A percentile compares a stretch with the other conserved stretches of the same genome.
Evolutionary conservation across 1,140 invertebrate species (phyloP).

Genomic region (Drosophila asahinai): DNA sequence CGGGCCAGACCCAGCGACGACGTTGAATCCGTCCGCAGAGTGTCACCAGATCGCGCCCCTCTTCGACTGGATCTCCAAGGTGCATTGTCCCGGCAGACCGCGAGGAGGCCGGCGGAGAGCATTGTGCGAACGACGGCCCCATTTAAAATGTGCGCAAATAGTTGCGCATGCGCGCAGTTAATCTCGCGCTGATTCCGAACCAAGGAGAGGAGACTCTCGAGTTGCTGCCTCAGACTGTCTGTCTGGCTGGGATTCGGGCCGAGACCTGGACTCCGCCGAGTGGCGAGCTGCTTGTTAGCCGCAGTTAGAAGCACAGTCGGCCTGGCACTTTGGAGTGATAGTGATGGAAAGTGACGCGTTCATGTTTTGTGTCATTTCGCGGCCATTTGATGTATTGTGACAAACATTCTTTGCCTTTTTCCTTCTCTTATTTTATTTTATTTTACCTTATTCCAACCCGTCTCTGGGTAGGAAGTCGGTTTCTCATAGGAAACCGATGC

Average conservation of each 20-base stretch:
- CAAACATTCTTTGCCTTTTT: slow-evolving; percentile 74
- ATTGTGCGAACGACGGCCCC: slow-evolving; percentile 66
- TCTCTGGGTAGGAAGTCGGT: slow-evolving; percentile 14
- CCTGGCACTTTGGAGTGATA: slow-evolving; percentile 83
- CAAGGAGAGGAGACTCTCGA: slow-evolving; percentile 3
- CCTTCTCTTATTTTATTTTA: neutral
- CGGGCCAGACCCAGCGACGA: slow-evolving; percentile 72
- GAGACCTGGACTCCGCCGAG: neutral
- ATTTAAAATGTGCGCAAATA: slow-evolving; percentile 83
- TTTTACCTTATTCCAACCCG: neutral
- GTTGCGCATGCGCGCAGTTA: slow-evolving; percentile 82
- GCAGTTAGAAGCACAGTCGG: slow-evolving; percentile 47
- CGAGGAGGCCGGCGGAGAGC: neutral
- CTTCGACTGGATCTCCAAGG: slow-evolving; percentile 46
- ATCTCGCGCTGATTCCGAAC: slow-evolving; percentile 44
- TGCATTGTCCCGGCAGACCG: slow-evolving; percentile 64
- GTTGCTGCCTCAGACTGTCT: slow-evolving; percentile 71
- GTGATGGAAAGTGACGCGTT: slow-evolving; percentile 85
- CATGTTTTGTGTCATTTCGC: slow-evolving; percentile 85
- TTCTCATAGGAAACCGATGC: slow-evolving; percentile 30
- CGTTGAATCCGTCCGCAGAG: slow-evolving; percentile 48
- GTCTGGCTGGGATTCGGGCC: slow-evolving; percentile 34
- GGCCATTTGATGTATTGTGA: slow-evolving; percentile 84
- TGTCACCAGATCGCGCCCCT: slow-evolving; percentile 58
- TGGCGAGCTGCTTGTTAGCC: slow-evolving; percentile 23